A percentile compares a stretch with the other conserved stretches of the same genome.
phyloP scores from a whole-genome alignment of 1,140 invertebrate genomes.

The Drosophila kikkawai region DNA sequence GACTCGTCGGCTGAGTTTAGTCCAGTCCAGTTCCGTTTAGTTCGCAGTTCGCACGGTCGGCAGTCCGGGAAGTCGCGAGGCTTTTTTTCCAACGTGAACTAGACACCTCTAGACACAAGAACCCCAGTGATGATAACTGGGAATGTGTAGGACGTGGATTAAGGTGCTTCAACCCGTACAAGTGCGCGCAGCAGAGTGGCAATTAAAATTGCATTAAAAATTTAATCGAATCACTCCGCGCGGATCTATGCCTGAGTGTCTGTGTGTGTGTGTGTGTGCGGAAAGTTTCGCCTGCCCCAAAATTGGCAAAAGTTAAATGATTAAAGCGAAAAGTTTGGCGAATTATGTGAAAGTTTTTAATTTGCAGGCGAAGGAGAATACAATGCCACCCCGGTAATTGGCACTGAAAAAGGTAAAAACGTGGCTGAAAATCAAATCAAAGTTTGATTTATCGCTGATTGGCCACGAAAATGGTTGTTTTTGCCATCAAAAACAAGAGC shows the following conservation, averaged over 20 bases:
- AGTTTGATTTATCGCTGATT: slow-evolving; percentile 45
- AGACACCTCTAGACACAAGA: slow-evolving; percentile 17
- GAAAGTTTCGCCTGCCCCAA: slow-evolving; percentile 40
- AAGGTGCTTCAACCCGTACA: slow-evolving; percentile 53
- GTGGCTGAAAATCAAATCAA: slow-evolving; percentile 40
- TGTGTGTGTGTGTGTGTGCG: slow-evolving; percentile 23
- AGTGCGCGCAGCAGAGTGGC: slow-evolving; percentile 48
- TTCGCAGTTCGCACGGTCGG: slow-evolving; percentile 26
- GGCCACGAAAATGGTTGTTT: slow-evolving; percentile 40
- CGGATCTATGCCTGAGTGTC: slow-evolving; percentile 6
- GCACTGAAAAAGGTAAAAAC: slow-evolving; percentile 33
- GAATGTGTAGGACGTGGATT: slow-evolving; percentile 52
- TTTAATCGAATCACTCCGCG: slow-evolving; percentile 38
- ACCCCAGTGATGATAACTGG: slow-evolving; percentile 6
- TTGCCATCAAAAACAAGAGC: slow-evolving; percentile 33
- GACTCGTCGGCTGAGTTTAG: slow-evolving; percentile 8
- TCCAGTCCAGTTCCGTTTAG: slow-evolving; percentile 34
- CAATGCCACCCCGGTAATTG: slow-evolving; percentile 27
- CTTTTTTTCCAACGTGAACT: slow-evolving; percentile 18
- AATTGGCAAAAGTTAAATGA: slow-evolving; percentile 58
- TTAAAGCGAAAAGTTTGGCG: slow-evolving; percentile 25
- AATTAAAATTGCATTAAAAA: slow-evolving; percentile 67
- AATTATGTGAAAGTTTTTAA: slow-evolving; percentile 57
- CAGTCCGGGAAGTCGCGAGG: slow-evolving; percentile 11
- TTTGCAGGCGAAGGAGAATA: slow-evolving; percentile 13